These are phyloP conservation scores for Dipodomys merriami DNA, from an alignment of 2,113 vertebrate genomes.

Conservation along the genomic window DNA sequence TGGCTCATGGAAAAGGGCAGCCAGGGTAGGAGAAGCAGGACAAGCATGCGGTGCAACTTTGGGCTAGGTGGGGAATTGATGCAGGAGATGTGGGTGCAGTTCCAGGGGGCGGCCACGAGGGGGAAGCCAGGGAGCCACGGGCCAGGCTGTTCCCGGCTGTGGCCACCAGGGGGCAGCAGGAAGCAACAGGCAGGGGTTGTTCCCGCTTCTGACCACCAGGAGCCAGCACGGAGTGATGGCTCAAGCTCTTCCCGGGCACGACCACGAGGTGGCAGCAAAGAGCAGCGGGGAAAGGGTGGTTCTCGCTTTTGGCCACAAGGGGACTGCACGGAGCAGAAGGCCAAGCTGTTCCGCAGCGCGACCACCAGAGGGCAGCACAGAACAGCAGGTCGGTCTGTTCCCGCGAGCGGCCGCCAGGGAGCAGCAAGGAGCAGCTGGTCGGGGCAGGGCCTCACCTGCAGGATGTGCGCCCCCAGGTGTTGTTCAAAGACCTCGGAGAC, in stretches of 20 bases:
- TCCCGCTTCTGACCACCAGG: no score
- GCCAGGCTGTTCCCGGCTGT: no score
- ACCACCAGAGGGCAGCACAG: no score
- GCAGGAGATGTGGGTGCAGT: background rate
- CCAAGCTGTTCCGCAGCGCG: no score
- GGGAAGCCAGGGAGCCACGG: conserved; percentile 19
- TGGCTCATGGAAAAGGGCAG: background rate
- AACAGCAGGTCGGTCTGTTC: background rate
- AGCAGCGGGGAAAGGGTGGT: no score
- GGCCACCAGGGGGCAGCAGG: no score
- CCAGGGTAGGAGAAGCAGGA: background rate
- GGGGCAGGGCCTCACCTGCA: conserved; percentile 87
- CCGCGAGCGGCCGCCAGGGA: background rate
- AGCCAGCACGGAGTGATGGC: no score
- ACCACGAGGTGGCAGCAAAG: no score
- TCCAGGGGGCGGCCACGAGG: background rate
- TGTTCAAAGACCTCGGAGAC: conserved; percentile 92
- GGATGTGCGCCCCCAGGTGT: conserved; percentile 93
- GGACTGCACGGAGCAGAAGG: no score
- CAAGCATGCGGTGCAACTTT: background rate
- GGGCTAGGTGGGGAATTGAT: accelerated
- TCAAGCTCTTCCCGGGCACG: no score
- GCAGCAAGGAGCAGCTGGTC: conserved; percentile 43
- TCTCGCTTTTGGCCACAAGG: no score
- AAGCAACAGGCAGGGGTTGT: no score